These are phyloP conservation scores for Ctenopoma kingsleyae DNA, from an alignment of 2,797 vertebrate species.

Conservation along the genomic window DNA sequence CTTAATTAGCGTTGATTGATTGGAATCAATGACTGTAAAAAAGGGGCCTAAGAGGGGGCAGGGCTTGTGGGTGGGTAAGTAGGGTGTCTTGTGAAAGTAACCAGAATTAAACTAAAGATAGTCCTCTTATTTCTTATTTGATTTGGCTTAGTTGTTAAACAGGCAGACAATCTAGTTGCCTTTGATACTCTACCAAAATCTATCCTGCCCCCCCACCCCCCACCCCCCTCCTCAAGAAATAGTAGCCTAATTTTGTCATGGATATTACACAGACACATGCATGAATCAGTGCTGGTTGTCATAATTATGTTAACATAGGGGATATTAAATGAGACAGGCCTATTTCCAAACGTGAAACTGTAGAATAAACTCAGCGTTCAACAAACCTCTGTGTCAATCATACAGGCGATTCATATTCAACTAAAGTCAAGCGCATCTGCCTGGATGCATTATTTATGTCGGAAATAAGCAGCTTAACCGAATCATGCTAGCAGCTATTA, in stretches of 20 bases:
- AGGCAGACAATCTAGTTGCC: conserved; percentile 71
- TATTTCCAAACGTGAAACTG: conserved; percentile 83
- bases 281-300: conserved; percentile 80
- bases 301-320: conserved; percentile 81
- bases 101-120: conserved; percentile 70
- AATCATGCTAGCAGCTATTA: conserved; percentile 85
- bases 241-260: conserved; percentile 82
- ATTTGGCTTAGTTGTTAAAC: conserved; percentile 76
- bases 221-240: conserved; percentile 48
- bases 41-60: conserved; percentile 62
- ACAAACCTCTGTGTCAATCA: conserved; percentile 85
- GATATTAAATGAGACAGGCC: conserved; percentile 85
- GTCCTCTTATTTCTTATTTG: conserved; percentile 79
- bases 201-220: conserved; percentile 40
- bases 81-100: conserved; percentile 68
- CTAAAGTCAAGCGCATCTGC: conserved; percentile 85
- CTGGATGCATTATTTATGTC: conserved; percentile 87
- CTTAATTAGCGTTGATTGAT: conserved; percentile 83
- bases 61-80: conserved; percentile 69
- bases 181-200: conserved; percentile 77
- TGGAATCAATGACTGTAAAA: conserved; percentile 79
- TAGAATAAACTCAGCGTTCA: conserved; percentile 77
- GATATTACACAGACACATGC: conserved; percentile 77
- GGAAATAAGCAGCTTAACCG: conserved; percentile 86
- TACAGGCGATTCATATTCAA: conserved; percentile 79